Conservation (phyloP, 2,797 vertebrate species). For the Malurus leucopterus region DNA sequence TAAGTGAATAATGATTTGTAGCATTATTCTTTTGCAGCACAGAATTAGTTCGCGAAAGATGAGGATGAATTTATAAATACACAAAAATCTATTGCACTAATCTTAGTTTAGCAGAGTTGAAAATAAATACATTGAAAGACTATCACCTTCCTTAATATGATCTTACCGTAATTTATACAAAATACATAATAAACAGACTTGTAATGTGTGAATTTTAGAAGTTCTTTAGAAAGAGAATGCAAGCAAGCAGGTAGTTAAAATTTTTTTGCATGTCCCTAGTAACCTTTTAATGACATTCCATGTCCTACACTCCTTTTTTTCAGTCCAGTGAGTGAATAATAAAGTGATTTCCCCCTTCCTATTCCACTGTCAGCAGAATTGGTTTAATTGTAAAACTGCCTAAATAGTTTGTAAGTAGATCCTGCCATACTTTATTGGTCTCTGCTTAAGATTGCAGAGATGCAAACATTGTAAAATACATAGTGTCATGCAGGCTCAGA, state of each 20-base stretch:
- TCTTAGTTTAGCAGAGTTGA: not conserved
- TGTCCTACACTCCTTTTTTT: not conserved
- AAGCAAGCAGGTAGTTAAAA: not conserved
- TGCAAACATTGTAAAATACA: not conserved
- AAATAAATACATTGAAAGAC: not conserved
- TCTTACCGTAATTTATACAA: not conserved
- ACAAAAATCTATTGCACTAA: not conserved
- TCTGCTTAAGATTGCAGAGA: not conserved
- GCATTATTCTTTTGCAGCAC: not conserved
- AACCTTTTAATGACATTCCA: not conserved
- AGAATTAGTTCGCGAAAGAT: not conserved
- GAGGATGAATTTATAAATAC: not conserved
- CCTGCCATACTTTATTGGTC: not conserved
- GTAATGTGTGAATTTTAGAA: not conserved
- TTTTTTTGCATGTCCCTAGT: not conserved
- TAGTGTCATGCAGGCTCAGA: not conserved
- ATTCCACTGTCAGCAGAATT: not conserved
- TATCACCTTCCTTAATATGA: not conserved
- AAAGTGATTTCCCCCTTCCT: not conserved
- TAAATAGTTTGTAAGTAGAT: not conserved
- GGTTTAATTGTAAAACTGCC: not conserved
- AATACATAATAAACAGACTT: not conserved
- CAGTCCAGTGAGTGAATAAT: not conserved
- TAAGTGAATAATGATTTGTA: not conserved
- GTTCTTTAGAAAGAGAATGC: not conserved